Evolutionary conservation across 2,797 vertebrate species (phyloP).

Genomic region (Mustela erminea): DNA sequence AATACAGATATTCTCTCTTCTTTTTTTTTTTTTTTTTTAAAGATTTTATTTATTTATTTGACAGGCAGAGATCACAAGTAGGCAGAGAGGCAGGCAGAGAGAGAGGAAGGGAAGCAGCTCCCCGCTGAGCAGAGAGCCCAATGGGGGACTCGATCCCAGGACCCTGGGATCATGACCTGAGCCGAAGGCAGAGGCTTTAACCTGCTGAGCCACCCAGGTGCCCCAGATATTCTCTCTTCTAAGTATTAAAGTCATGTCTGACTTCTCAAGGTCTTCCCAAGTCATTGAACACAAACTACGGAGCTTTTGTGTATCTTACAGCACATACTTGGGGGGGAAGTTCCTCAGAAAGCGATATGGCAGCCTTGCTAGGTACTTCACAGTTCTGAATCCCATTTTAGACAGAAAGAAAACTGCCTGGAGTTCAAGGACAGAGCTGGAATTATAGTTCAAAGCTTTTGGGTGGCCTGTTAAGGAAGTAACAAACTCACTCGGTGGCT

Average conservation of each 20-base stretch:
- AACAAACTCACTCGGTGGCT: conserved; percentile 30
- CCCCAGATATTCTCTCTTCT: background rate
- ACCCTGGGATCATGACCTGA: too few species aligned
- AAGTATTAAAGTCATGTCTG: background rate
- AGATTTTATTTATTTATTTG: too few species aligned
- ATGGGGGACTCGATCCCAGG: too few species aligned
- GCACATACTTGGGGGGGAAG: background rate
- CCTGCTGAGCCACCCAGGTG: too few species aligned
- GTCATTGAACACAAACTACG: background rate
- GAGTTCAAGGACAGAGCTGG: conserved; percentile 9
- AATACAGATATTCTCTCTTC: background rate
- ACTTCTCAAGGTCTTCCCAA: background rate
- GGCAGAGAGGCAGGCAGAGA: too few species aligned
- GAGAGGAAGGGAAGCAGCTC: too few species aligned
- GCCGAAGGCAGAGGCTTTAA: too few species aligned
- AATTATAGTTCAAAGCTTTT: conserved; percentile 34
- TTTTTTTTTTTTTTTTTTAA: too few species aligned
- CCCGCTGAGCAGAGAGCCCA: too few species aligned
- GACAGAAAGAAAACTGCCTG: background rate
- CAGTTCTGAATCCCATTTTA: conserved; percentile 17
- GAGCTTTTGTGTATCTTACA: background rate
- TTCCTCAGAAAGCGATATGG: background rate
- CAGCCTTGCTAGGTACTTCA: background rate
- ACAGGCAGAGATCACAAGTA: too few species aligned
- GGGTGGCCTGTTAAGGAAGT: background rate